phyloP scores from a whole-genome alignment of 2,113 vertebrate species.

The Cinclus mexicanus region DNA sequence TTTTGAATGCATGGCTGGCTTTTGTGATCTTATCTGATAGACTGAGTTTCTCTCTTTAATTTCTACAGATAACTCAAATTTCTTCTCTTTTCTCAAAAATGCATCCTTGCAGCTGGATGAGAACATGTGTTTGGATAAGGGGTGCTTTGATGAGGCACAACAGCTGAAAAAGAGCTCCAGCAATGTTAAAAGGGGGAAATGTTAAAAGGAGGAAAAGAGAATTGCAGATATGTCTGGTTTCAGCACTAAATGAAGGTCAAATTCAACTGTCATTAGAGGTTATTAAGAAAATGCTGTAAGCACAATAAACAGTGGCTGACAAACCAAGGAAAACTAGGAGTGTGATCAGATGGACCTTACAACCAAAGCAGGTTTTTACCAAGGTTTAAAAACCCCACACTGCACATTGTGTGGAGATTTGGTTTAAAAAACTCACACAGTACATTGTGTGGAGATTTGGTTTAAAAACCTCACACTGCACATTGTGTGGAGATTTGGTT shows the following conservation, averaged over 20 bases:
- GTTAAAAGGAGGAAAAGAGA: not conserved
- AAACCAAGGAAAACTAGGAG: not conserved
- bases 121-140: not conserved
- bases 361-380: no score
- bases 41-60: not conserved
- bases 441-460: no score
- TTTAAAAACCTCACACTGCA: no score
- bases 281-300: not conserved
- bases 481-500: no score
- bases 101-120: not conserved
- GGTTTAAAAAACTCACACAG: no score
- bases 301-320: not conserved
- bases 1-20: constrained; percentile 17
- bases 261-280: not conserved
- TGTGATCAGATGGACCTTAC: not conserved
- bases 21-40: not conserved
- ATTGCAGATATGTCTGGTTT: not conserved
- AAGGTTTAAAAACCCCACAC: accelerated
- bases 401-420: no score
- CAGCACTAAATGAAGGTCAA: not conserved
- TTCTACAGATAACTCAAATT: not conserved
- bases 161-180: not conserved
- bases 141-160: not conserved
- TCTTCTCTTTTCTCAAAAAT: not conserved
- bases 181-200: not conserved